Evolutionary conservation across 37 sponge, comb jelly and placozoan species (phyloP).

Genomic region (Hexactinellida sp.): DNA sequence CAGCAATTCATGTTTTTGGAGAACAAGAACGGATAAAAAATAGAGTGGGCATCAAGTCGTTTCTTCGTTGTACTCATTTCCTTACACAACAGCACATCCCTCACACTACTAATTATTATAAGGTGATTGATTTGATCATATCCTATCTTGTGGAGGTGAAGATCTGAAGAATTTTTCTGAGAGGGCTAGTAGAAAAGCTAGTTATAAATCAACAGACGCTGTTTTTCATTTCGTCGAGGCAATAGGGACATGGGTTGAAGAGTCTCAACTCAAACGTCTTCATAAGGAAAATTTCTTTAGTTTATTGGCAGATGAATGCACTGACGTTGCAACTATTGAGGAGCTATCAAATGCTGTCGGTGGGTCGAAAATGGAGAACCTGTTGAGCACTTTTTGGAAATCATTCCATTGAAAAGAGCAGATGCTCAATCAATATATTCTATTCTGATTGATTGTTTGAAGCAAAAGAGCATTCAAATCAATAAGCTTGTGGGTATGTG

Average conservation of each 20-base stretch:
- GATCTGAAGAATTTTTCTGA: slow-evolving; percentile 15
- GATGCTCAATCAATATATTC: slow-evolving; percentile 18
- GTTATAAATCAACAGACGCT: slow-evolving; percentile 41
- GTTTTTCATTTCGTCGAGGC: slow-evolving; percentile 42
- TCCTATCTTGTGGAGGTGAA: slow-evolving; percentile 28
- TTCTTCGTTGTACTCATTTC: slow-evolving; percentile 37
- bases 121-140: slow-evolving; percentile 46
- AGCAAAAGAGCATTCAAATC: slow-evolving; percentile 6
- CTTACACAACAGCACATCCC: slow-evolving; percentile 42
- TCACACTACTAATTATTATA: slow-evolving; percentile 45
- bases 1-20: slow-evolving; percentile 35
- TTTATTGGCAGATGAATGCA: slow-evolving; percentile 56
- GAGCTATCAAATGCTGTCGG: slow-evolving; percentile 48
- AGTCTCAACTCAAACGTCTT: slow-evolving; percentile 38
- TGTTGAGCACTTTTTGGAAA: slow-evolving; percentile 51
- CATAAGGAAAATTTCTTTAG: slow-evolving; percentile 28
- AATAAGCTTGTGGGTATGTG: slow-evolving; percentile 18
- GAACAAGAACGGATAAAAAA: slow-evolving; percentile 32
- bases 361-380: slow-evolving; percentile 59
- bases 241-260: slow-evolving; percentile 38
- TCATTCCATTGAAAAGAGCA: slow-evolving; percentile 33
- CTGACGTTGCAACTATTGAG: slow-evolving; percentile 51
- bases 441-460: slow-evolving; percentile 13
- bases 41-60: slow-evolving; percentile 40
- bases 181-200: slow-evolving; percentile 37